Evolutionary conservation across 2,113 vertebrate genomes (phyloP), one percentile per base, ranked within the genome.

Genomic region (Glaucomys volans): DNA sequence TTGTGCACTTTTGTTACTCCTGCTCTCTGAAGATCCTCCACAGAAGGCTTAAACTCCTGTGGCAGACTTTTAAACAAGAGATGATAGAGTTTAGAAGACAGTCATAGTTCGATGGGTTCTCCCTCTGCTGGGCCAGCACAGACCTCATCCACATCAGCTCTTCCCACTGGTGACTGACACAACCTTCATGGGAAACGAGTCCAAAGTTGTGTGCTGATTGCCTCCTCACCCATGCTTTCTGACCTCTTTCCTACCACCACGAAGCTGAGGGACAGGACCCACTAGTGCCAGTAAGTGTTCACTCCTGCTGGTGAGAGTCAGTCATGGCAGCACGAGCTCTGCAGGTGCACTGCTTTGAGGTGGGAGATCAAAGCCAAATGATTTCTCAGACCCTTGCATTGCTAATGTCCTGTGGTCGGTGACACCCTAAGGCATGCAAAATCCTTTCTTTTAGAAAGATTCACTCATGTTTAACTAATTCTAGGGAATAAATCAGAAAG

Each of bases 401-500:
- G 54, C 28, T 75, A 30, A 62, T 18, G 66, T 22, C 35, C 59
- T 81, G 2, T 71, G 85, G 42, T 76, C 67, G 47, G 3, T 18
- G 24, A 93, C 18, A 50, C 35, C 35, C 47, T 22, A 35, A 72
- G 14, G 35, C 40, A 62, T 88, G 37, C 24, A 30, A 75, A 87
- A 82, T 24, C 67, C 59, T 30, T 9, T 54, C 54, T 96, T 95
- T 94, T 59, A 92, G 37, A 94, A 90, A 96, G 71, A 87, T 24
- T 94, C 54, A 66, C 44, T 87, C 76, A 71, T 22, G 1, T 87
- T 83, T 75, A 96, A 83, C 52, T 62, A 42, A 75, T 62, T 72
- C 50, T 85, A 90, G 67, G 35, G 42, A 84, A 82, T 72, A 83
- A 92, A 67, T 82, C 3, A 67, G 54, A 95, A 97, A 92, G 11